Evolutionary conservation across 2,797 vertebrate species (phyloP).

Genomic region (Furcifer pardalis): DNA sequence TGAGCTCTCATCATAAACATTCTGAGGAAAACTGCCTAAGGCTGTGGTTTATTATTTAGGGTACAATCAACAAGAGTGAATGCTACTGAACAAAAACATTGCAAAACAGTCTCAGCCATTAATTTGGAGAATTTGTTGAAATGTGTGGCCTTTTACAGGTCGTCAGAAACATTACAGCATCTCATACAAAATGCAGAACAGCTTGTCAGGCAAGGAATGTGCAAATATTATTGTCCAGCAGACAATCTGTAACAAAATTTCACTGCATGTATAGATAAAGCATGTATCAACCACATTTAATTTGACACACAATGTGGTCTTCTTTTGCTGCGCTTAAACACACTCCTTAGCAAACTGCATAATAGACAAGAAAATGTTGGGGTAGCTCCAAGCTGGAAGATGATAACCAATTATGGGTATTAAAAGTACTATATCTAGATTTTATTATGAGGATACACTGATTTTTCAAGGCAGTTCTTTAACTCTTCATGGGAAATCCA

Average conservation of each 20-base stretch:
- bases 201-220: constrained; percentile 67
- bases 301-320: constrained; percentile 70
- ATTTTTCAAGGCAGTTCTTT: constrained; percentile 53
- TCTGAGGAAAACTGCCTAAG: constrained; percentile 81
- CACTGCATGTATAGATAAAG: constrained; percentile 57
- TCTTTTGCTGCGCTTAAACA: constrained; percentile 68
- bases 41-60: constrained; percentile 85
- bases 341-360: constrained; percentile 60
- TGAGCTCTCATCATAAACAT: constrained; percentile 94
- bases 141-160: constrained; percentile 74
- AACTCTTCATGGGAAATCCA: constrained; percentile 38
- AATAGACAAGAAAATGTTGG: constrained; percentile 46
- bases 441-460: constrained; percentile 12
- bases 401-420: constrained; percentile 40
- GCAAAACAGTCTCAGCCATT: constrained; percentile 74
- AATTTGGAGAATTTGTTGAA: constrained; percentile 77
- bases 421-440: constrained; percentile 31
- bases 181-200: constrained; percentile 69
- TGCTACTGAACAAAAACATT: constrained; percentile 70
- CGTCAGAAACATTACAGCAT: constrained; percentile 74
- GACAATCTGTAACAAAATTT: constrained; percentile 67
- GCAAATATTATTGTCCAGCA: constrained; percentile 67
- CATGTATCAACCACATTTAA: constrained; percentile 68
- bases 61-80: constrained; percentile 82
- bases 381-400: constrained; percentile 39